Evolutionary conservation across 2,113 vertebrate species (phyloP), one percentile per base, ranked within the genome.

Genomic region (Mobula hypostoma): DNA sequence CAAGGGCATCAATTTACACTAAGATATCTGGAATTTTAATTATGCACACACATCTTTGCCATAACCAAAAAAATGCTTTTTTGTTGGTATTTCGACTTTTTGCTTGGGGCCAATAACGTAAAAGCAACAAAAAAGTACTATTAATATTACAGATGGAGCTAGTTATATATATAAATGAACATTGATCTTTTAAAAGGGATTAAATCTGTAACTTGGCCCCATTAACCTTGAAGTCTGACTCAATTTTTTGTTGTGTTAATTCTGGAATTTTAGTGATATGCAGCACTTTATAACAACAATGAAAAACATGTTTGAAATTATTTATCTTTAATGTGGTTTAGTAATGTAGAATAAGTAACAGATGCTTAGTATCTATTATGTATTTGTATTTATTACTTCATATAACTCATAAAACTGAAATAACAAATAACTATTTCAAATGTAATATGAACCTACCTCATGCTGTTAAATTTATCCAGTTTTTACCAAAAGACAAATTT

Each of bases 61-160:
- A 29, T 91, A 32, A 36, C 87, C 15, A 68, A 91, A 91, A 36
- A 27, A 63, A 91, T 91, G n/a, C 63, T 66, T 48, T 68, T 32
- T 32, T 91, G 61, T 36, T 40, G 66, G 87, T n/a, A 91, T 91
- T 29, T 32, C 66, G 63, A 66, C n/a, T 91, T 91, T 91, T 91
- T 68, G 63, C 61, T 91, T n/a, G 68, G 32, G n/a, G 87, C 63
- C 58, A 91, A 56, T 27, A 8, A 91, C 68, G 87, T 91, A 68
- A 87, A 27, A 12, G 63, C 19, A 32, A 19, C n/a, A 36, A 36
- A 3, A 36, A 68, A 68, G 19, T 63, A 68, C 32, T 32, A 36
- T 27, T 1, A 36, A 66, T 66, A 68, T 91, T 14, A 11, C n/a
- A 66, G 63, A 68, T 19, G 87, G n/a, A 91, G 8, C 29, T 32